Percentiles rank a stretch among this genome's conserved stretches.
Evolutionary conservation across 92 coral and sea anemone genomes (phyloP).

Genomic region (Meandrina meandrites): DNA sequence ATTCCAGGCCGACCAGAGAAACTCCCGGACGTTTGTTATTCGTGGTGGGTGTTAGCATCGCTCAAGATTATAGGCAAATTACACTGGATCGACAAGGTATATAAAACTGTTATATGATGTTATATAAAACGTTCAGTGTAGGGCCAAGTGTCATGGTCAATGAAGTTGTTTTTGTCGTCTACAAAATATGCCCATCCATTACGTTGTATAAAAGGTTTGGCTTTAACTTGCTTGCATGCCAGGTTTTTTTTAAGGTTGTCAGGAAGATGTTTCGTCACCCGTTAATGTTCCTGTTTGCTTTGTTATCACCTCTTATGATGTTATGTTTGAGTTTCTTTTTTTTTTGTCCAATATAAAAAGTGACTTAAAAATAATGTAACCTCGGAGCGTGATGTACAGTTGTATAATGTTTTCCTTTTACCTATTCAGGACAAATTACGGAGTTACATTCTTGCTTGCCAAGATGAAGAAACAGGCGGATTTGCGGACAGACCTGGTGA

Average conservation of each 20-base stretch:
- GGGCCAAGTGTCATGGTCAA: no score
- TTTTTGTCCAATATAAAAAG: no score
- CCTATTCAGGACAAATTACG: constrained; percentile 73
- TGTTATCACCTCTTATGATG: neutral
- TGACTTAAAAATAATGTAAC: no score
- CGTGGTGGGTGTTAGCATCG: constrained; percentile 99
- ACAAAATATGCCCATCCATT: neutral
- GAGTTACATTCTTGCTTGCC: constrained; percentile 91
- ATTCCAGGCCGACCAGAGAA: constrained; percentile 93
- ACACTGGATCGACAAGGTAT: constrained; percentile 97
- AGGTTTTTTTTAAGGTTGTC: neutral
- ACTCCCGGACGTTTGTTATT: constrained; percentile 96
- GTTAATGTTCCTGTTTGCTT: neutral
- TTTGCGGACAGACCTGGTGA: constrained; percentile 98
- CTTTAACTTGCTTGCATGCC: neutral
- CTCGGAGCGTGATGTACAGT: no score
- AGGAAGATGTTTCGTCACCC: no score
- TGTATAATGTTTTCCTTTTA: neutral
- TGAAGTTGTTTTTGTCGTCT: no score
- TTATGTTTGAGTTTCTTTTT: no score
- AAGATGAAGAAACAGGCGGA: constrained; percentile 97
- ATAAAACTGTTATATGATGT: no score
- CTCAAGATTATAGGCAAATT: constrained; percentile 93
- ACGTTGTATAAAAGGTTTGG: neutral
- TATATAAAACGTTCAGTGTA: no score